These are phyloP conservation scores for Heterodera carotae DNA, from an alignment of 1,140 invertebrate genomes.

Conservation along the genomic window DNA sequence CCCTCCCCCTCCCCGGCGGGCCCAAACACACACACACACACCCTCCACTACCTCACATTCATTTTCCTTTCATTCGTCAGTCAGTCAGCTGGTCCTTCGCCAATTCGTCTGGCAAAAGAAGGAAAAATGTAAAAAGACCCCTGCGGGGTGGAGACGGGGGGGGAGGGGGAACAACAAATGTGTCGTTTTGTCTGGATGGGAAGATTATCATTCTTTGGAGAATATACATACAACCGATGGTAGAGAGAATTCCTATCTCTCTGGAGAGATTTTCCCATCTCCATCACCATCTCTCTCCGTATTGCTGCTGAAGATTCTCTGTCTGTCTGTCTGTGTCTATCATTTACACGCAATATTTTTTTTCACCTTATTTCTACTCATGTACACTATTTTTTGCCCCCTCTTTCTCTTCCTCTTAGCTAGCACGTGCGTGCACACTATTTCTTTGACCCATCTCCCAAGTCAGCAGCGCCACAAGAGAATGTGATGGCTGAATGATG, in stretches of 20 bases:
- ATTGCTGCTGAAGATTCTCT: too few relatives aligned
- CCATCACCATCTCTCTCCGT: not conserved
- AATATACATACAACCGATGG: too few relatives aligned
- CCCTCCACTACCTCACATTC: too few relatives aligned
- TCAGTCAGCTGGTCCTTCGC: not conserved
- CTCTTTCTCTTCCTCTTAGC: not conserved
- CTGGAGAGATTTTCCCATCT: not conserved
- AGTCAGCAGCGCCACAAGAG: not conserved
- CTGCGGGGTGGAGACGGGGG: too few relatives aligned
- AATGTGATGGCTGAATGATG: not conserved
- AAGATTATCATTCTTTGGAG: too few relatives aligned
- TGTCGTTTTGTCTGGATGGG: slow-evolving; percentile 3
- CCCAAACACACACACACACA: not conserved
- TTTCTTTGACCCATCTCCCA: not conserved
- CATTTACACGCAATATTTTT: too few relatives aligned
- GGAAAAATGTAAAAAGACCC: not conserved
- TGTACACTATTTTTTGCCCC: too few relatives aligned
- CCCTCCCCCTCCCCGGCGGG: not conserved
- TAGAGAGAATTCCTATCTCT: too few relatives aligned
- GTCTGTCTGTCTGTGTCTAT: not conserved
- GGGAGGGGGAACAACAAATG: not conserved
- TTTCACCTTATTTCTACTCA: too few relatives aligned
- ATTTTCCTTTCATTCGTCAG: not conserved
- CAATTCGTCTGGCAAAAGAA: not conserved
- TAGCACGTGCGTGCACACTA: too few relatives aligned